phyloP scores from a whole-genome alignment of 2,888 invertebrate genomes.

The Zonitis immaculata region DNA sequence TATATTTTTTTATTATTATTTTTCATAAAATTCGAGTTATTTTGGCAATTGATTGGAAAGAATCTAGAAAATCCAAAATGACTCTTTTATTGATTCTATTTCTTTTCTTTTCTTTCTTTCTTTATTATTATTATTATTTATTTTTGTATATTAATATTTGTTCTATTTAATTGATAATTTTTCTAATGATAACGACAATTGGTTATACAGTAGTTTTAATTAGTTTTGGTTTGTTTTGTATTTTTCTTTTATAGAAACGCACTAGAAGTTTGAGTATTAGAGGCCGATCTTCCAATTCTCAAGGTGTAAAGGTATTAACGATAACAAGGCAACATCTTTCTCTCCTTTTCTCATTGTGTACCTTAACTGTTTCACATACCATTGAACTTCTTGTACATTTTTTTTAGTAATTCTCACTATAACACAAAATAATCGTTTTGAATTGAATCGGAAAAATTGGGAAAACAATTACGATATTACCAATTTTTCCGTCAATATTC shows the following conservation, averaged over 20 bases:
- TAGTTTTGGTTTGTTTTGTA: constrained; percentile 12
- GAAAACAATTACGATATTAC: neutral
- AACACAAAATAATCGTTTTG: neutral
- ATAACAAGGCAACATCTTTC: constrained; percentile 18
- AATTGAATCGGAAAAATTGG: neutral
- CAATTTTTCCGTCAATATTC: no score
- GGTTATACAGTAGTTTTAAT: constrained; percentile 11
- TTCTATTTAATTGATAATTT: no score
- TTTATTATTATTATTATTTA: neutral
- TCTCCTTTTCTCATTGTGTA: constrained; percentile 10
- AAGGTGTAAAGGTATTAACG: constrained; percentile 54
- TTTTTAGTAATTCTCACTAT: neutral
- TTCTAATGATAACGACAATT: neutral
- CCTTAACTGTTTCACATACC: constrained; percentile 8
- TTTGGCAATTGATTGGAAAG: neutral
- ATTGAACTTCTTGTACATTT: neutral
- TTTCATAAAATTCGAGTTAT: neutral
- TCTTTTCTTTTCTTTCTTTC: no score
- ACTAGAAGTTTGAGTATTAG: constrained; percentile 55
- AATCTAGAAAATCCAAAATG: neutral
- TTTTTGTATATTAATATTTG: no score
- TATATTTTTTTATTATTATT: no score
- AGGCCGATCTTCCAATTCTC: constrained; percentile 53
- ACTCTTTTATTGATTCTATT: no score
- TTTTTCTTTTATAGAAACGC: constrained; percentile 52